Conservation (phyloP, 2,888 invertebrate genomes). For the Isoperla grammatica region DNA sequence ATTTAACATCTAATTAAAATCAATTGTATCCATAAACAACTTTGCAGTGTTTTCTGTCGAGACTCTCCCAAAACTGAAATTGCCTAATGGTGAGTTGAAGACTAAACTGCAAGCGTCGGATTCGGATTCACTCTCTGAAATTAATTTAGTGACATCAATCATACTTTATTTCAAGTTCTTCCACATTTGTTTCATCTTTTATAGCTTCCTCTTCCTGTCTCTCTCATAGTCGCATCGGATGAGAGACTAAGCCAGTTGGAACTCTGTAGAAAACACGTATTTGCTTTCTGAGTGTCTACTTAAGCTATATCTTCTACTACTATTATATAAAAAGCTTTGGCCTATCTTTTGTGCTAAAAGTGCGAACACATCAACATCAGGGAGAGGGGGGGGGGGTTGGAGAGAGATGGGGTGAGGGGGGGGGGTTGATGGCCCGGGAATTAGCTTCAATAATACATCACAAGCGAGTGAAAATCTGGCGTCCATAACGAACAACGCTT, state of each 20-base stretch:
- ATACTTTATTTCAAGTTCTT: background rate
- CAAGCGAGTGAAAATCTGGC: constrained; percentile 19
- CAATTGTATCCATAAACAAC: background rate
- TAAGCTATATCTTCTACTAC: constrained; percentile 16
- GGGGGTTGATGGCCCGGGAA: constrained; percentile 24
- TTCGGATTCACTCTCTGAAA: no score
- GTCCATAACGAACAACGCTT: constrained; percentile 22
- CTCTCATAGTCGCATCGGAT: background rate
- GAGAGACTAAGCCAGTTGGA: background rate
- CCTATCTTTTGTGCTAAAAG: constrained; percentile 18
- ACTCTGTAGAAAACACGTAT: constrained; percentile 20
- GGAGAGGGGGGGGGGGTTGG: background rate
- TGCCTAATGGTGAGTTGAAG: no score
- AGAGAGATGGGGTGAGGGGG: background rate
- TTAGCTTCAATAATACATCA: constrained; percentile 29
- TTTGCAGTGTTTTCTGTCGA: no score
- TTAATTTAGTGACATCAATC: background rate
- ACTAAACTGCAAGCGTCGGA: no score
- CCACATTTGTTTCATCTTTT: constrained; percentile 16
- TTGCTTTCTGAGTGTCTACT: constrained; percentile 22
- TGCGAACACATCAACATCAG: background rate
- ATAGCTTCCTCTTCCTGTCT: constrained; percentile 9
- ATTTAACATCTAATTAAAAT: background rate
- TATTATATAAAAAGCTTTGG: constrained; percentile 20
- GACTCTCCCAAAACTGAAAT: no score